Base-by-base conservation (phyloP, 2,888 invertebrate genomes). In the Hylaea fasciaria region DNA sequence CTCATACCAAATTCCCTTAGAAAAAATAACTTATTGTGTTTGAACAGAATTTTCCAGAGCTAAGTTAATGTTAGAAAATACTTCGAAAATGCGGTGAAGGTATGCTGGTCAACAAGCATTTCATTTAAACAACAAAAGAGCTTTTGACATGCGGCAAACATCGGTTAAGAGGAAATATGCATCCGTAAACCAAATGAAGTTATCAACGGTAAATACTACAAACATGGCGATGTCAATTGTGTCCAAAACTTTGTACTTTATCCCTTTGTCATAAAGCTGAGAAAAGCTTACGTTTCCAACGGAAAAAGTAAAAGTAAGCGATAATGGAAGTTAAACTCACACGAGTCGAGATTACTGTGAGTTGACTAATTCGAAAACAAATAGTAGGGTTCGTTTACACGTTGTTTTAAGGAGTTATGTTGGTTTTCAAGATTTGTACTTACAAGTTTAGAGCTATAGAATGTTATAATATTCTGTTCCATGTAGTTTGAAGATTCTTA, bases 171-270 rank as follows among this genome's bases (percentile, higher is more conserved):
- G 76, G 40, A 57, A 53, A 43, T 43, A 48, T 37, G 41, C 28
- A 57, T 41, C 41, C 77, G 70, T 54, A 76, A 80, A 82, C 29
- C 12, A 55, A 14, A 48, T 46, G 74, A 79, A 78, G 75, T 82
- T 83, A 85, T 86, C 83, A 78, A 72, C 68, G 57, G 65, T 68
- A 80, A 83, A 80, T 74, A 80, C 68, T 63, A 65, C 64, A 64
- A 72, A 74, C 62, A 70, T 60, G 62, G 64, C 43, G 9, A 47
- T 61, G 49, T 57, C 62, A 29, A 17, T 13, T 16, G 14, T n/a
- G 13, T 12, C 32, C 11, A 46, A 12, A 41, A 49, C 32, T 51
- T 41, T 46, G 10, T 11, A 11, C 64, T 57, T 64, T 40, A 52
- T 22, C 48, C 54, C 64, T 11, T 49, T 68, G 61, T 16, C 12